Evolutionary conservation across 2,113 vertebrate species (phyloP).

Genomic region (Pterocles orientalis): DNA sequence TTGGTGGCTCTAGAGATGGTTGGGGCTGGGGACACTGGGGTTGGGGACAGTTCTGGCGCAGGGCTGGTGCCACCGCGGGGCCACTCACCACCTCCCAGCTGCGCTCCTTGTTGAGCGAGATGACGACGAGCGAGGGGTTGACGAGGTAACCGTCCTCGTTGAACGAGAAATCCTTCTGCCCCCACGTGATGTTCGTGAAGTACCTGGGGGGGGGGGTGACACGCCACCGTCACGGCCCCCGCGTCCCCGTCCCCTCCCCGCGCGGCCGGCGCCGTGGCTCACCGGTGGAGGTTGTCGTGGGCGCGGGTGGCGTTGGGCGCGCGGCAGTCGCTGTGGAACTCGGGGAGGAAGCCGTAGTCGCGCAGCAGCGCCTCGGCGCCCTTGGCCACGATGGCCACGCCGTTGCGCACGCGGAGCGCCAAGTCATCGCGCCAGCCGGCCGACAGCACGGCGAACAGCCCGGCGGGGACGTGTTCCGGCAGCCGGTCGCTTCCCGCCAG

Average conservation of each 20-base stretch:
- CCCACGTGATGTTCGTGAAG: slow-evolving; percentile 94
- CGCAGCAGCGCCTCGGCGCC: slow-evolving; percentile 88
- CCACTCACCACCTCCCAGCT: slow-evolving; percentile 94
- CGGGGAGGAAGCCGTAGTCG: slow-evolving; percentile 86
- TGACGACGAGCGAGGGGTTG: slow-evolving; percentile 92
- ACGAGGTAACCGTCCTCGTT: slow-evolving; percentile 90
- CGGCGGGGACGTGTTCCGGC: slow-evolving; percentile 82
- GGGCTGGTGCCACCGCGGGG: neutral
- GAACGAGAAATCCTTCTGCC: slow-evolving; percentile 92
- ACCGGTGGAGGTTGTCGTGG: slow-evolving; percentile 85
- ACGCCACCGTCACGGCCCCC: neutral
- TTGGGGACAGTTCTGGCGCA: neutral
- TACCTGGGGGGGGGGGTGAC: slow-evolving; percentile 75
- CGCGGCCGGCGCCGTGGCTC: slow-evolving; percentile 7
- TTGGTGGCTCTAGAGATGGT: too few relatives aligned
- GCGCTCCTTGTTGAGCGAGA: slow-evolving; percentile 89
- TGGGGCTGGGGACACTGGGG: too few relatives aligned
- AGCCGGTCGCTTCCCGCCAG: slow-evolving; percentile 80
- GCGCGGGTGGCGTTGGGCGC: slow-evolving; percentile 85
- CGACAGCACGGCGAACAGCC: slow-evolving; percentile 88
- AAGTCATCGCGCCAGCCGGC: slow-evolving; percentile 92
- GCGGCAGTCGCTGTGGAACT: slow-evolving; percentile 89
- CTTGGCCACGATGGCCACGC: slow-evolving; percentile 91
- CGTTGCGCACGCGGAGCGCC: slow-evolving; percentile 83
- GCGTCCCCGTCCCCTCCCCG: neutral